Evolutionary conservation across 2,797 vertebrate genomes (phyloP).

Genomic region (Okamejei kenojei): DNA sequence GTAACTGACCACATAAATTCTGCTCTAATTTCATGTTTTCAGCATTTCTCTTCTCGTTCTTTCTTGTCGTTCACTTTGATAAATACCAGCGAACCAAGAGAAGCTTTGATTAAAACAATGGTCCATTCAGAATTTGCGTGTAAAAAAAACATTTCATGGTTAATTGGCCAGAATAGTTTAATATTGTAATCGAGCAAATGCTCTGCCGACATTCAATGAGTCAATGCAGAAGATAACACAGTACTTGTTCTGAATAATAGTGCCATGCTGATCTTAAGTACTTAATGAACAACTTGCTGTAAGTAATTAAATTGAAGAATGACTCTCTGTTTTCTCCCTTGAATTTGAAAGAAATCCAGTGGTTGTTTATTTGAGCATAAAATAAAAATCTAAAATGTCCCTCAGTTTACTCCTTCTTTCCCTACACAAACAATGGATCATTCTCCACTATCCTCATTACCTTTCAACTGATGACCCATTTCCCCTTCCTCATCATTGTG

Average conservation of each 20-base stretch:
- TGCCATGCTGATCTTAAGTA: background rate
- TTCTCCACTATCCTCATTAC: too few relatives aligned
- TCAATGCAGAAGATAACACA: background rate
- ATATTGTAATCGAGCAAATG: background rate
- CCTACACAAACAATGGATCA: too few relatives aligned
- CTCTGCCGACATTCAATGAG: background rate
- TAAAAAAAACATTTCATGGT: background rate
- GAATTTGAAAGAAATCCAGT: background rate
- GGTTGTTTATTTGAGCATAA: background rate
- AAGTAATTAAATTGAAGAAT: slow-evolving; percentile 13
- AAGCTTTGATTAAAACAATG: background rate
- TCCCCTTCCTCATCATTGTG: too few relatives aligned
- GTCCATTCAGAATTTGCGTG: background rate
- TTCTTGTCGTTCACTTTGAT: background rate
- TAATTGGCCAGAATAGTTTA: slow-evolving; percentile 9
- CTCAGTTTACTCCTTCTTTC: too few relatives aligned
- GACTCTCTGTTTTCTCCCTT: background rate
- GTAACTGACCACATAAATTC: background rate
- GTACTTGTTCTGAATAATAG: background rate
- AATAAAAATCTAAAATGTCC: background rate
- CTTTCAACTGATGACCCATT: too few relatives aligned
- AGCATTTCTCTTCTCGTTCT: background rate
- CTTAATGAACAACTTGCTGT: background rate
- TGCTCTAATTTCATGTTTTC: slow-evolving; percentile 10
- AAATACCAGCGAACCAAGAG: background rate